A percentile compares a stretch with the other conserved stretches of the same genome.
Conservation (phyloP, 2,797 vertebrate species). For the Sciurus vulgaris region DNA sequence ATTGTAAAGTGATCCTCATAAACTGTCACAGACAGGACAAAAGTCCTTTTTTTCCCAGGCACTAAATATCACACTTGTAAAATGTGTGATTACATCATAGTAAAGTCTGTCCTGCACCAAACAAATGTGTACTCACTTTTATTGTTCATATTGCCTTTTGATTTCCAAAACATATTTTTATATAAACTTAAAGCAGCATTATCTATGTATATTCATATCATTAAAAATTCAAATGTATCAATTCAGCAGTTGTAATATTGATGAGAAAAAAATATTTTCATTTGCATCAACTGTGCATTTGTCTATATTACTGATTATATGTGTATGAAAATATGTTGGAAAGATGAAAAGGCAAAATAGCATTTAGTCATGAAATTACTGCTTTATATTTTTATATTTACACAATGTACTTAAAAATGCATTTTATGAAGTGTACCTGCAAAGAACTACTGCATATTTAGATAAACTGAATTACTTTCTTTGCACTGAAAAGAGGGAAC, state of each 20-base stretch:
- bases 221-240: not conserved
- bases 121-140: conserved; percentile 68
- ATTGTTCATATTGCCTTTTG: conserved; percentile 55
- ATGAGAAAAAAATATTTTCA: conserved; percentile 43
- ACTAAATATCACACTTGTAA: conserved; percentile 68
- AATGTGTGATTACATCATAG: conserved; percentile 78
- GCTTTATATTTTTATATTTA: conserved; percentile 68
- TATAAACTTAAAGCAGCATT: not conserved
- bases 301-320: conserved; percentile 65
- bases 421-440: conserved; percentile 73
- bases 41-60: not conserved
- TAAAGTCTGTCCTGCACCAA: conserved; percentile 57
- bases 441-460: conserved; percentile 36
- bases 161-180: conserved; percentile 49
- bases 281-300: conserved; percentile 66
- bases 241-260: not conserved
- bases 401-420: conserved; percentile 75
- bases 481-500: conserved; percentile 57
- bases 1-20: conserved; percentile 69
- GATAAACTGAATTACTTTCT: conserved; percentile 66
- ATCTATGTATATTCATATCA: not conserved
- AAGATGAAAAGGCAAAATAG: conserved; percentile 52
- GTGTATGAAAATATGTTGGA: not conserved
- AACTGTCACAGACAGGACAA: conserved; percentile 68
- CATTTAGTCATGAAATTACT: conserved; percentile 44